phyloP scores from a whole-genome alignment of 2,113 vertebrate species.

The Microtus pennsylvanicus region DNA sequence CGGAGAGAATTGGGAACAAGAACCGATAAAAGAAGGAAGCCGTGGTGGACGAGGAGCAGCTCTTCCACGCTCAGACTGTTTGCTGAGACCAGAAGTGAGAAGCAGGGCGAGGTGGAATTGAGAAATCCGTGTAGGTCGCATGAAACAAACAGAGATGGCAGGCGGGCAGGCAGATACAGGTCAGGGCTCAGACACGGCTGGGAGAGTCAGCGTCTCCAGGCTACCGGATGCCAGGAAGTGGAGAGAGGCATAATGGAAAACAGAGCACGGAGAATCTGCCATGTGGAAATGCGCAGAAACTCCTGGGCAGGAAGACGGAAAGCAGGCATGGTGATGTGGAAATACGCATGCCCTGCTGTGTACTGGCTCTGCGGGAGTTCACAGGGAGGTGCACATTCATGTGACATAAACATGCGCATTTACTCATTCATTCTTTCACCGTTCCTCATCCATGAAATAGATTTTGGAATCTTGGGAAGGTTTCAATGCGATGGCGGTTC shows the following conservation, averaged over 20 bases:
- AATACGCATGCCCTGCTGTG: neutral
- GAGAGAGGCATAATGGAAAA: neutral
- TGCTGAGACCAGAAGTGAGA: neutral
- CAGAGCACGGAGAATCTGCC: neutral
- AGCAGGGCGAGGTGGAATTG: neutral
- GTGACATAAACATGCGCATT: neutral
- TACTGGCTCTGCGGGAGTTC: neutral
- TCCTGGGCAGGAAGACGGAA: neutral
- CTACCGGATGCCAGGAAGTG: neutral
- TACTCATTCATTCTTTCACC: neutral
- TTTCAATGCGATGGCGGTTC: neutral
- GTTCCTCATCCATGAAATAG: neutral
- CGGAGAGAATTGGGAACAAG: neutral
- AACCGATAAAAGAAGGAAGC: neutral
- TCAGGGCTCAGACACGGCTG: neutral
- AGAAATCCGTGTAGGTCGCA: neutral
- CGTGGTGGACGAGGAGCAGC: neutral
- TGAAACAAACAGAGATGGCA: neutral
- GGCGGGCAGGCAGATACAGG: neutral
- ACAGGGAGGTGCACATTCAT: neutral
- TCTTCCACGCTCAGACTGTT: neutral
- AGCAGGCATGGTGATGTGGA: neutral
- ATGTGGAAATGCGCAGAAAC: neutral
- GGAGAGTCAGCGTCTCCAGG: neutral
- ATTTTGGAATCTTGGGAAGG: neutral